These are phyloP conservation scores for Fringilla coelebs DNA, from an alignment of 2,797 vertebrate species.

Conservation along the genomic window DNA sequence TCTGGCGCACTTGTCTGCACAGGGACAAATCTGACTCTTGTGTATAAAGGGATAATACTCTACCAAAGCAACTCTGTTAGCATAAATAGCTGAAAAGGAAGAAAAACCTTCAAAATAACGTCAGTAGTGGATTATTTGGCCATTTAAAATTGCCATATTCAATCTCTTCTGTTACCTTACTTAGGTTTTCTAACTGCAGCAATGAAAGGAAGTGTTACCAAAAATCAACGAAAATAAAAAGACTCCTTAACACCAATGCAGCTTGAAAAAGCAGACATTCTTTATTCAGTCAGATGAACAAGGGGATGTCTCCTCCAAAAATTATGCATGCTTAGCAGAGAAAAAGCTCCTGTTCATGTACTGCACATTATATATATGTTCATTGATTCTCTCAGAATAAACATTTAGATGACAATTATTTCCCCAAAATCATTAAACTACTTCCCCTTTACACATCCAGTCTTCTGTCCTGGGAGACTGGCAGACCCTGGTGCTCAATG, in stretches of 20 bases:
- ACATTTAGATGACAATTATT: background rate
- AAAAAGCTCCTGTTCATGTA: background rate
- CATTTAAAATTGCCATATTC: background rate
- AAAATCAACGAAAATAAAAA: background rate
- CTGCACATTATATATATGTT: rapidly evolving
- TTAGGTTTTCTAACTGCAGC: background rate
- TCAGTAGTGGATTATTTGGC: background rate
- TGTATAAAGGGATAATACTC: background rate
- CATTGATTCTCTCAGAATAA: background rate
- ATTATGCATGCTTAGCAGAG: background rate
- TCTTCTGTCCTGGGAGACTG: background rate
- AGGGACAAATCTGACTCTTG: background rate
- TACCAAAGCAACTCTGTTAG: background rate
- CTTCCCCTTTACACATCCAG: background rate
- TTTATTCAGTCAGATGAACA: background rate
- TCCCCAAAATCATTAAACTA: background rate
- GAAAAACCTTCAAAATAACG: background rate
- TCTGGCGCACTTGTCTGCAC: background rate
- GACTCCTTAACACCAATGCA: background rate
- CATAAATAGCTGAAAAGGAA: background rate
- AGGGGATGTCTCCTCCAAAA: background rate
- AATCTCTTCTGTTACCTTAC: background rate
- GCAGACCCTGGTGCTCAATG: too few species aligned
- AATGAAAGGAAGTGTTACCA: background rate
- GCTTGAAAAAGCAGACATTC: background rate